Evolutionary conservation across 2,888 invertebrate genomes (phyloP).

Genomic region (Coelopa pilipes): DNA sequence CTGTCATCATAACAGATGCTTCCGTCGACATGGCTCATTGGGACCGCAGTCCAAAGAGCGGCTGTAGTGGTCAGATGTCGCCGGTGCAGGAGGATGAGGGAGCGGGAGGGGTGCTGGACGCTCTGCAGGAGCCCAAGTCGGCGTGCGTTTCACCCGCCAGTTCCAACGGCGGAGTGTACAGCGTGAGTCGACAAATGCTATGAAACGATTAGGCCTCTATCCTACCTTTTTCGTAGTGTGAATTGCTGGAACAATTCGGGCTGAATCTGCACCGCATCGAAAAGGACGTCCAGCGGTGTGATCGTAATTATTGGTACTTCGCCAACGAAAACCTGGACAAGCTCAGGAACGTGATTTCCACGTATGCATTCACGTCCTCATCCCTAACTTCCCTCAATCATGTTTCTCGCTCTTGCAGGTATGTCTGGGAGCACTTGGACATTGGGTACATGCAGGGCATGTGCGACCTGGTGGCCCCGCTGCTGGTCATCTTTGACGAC

Average conservation of each 20-base stretch:
- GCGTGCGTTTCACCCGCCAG: slow-evolving; percentile 87
- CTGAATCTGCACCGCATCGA: slow-evolving; percentile 94
- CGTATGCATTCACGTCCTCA: slow-evolving; percentile 70
- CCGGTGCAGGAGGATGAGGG: slow-evolving; percentile 72
- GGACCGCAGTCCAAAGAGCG: slow-evolving; percentile 66
- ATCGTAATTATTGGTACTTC: slow-evolving; percentile 94
- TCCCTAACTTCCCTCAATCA: neutral
- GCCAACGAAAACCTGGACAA: slow-evolving; percentile 90
- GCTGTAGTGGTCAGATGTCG: slow-evolving; percentile 68
- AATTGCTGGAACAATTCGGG: slow-evolving; percentile 85
- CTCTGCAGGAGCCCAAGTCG: slow-evolving; percentile 69
- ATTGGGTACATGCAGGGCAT: slow-evolving; percentile 96
- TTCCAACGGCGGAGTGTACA: slow-evolving; percentile 90
- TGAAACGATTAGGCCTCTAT: too few species aligned
- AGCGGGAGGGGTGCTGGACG: slow-evolving; percentile 51
- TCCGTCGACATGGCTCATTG: slow-evolving; percentile 73
- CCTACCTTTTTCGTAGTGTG: slow-evolving; percentile 71
- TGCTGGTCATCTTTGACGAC: slow-evolving; percentile 89
- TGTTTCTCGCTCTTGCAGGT: slow-evolving; percentile 69
- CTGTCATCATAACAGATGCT: slow-evolving; percentile 79
- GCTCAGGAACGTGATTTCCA: slow-evolving; percentile 94
- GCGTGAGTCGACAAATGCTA: slow-evolving; percentile 71
- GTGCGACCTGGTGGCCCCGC: slow-evolving; percentile 92
- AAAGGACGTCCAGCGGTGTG: slow-evolving; percentile 95
- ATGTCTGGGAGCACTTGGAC: slow-evolving; percentile 93